A percentile compares a stretch with the other conserved stretches of the same genome.
These are phyloP conservation scores for Argyresthia albistria DNA, from an alignment of 2,888 invertebrate species.

Conservation along the genomic window DNA sequence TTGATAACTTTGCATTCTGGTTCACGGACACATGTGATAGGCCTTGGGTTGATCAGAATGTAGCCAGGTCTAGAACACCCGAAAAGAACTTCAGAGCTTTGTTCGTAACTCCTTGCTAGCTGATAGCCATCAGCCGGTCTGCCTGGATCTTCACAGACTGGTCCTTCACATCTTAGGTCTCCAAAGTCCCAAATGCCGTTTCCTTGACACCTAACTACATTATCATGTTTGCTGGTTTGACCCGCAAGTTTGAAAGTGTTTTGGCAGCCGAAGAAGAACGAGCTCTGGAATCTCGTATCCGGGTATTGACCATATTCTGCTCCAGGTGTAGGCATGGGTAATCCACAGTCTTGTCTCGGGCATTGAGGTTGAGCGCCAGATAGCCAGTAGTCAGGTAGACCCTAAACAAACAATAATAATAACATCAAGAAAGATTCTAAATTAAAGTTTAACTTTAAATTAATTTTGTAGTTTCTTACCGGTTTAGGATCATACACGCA, in stretches of 20 bases:
- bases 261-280: constrained; percentile 96
- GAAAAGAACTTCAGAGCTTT: constrained; percentile 92
- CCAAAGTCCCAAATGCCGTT: constrained; percentile 99
- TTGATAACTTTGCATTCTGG: constrained; percentile 95
- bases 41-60: constrained; percentile 91
- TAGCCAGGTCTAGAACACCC: constrained; percentile 93
- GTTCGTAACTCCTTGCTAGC: constrained; percentile 86
- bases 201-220: constrained; percentile 91
- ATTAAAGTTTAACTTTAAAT: not conserved
- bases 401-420: constrained; percentile 50
- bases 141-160: constrained; percentile 96
- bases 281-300: constrained; percentile 93
- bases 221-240: constrained; percentile 92
- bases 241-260: constrained; percentile 96
- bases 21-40: constrained; percentile 91
- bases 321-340: constrained; percentile 92
- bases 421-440: not conserved
- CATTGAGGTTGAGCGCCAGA: constrained; percentile 90
- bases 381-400: constrained; percentile 91
- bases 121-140: constrained; percentile 94
- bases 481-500: constrained; percentile 96
- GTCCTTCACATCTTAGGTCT: constrained; percentile 95
- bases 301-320: constrained; percentile 92
- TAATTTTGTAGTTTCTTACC: constrained; percentile 37
- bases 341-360: constrained; percentile 92